Evolutionary conservation across 2,797 vertebrate genomes (phyloP).

Genomic region (Cygnus olor): DNA sequence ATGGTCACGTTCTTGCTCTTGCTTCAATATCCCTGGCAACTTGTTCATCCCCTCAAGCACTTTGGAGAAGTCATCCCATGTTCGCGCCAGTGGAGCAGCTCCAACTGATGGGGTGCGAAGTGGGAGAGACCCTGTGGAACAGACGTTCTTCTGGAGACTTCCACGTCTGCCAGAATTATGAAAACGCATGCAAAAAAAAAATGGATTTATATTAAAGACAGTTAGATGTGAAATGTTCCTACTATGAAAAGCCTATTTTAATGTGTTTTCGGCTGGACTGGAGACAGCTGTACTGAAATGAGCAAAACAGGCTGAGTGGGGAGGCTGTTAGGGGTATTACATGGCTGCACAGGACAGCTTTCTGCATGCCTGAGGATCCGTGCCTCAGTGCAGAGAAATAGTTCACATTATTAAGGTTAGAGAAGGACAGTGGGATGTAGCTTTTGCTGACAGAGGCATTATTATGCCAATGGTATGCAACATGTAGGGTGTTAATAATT

Average conservation of each 20-base stretch:
- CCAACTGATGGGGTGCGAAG: not conserved
- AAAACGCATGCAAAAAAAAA: fast-evolving
- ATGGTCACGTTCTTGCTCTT: not conserved
- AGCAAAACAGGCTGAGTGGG: not conserved
- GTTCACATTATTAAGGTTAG: fast-evolving
- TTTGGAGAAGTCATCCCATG: not conserved
- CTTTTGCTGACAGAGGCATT: not conserved
- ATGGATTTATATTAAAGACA: not conserved
- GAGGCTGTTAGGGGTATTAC: not conserved
- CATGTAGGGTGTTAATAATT: fast-evolving
- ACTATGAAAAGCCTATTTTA: not conserved
- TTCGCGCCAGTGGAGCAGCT: not conserved
- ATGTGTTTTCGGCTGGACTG: not conserved
- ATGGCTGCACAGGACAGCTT: not conserved
- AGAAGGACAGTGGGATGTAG: not conserved
- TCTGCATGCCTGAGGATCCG: not conserved
- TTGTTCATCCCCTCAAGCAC: not conserved
- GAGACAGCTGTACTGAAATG: not conserved
- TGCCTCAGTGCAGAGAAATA: not conserved
- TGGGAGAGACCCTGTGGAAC: not conserved
- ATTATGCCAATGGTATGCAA: fast-evolving
- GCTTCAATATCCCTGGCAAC: not conserved
- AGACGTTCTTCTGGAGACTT: not conserved
- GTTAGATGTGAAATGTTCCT: not conserved
- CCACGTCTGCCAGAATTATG: not conserved